Evolutionary conservation across 2,888 invertebrate species (phyloP).

Genomic region (Nephrotoma appendiculata): DNA sequence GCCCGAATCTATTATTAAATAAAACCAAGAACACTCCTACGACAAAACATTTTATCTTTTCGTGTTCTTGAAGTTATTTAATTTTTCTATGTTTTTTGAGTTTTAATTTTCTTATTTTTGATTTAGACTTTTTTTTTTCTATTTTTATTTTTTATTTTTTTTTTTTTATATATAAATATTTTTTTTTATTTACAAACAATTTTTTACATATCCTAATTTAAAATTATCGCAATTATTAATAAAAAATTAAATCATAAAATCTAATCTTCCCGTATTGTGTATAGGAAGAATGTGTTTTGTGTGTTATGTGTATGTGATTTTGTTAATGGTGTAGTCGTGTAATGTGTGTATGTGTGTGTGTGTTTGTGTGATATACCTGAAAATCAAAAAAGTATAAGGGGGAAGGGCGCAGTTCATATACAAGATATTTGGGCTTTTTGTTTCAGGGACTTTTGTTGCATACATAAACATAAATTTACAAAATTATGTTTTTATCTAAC

Average conservation of each 20-base stretch:
- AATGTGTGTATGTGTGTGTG: not conserved
- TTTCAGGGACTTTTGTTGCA: not conserved
- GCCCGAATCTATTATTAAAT: not conserved
- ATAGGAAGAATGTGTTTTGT: not conserved
- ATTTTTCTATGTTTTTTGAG: not conserved
- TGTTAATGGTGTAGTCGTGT: conserved; percentile 6
- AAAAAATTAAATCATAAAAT: conserved; percentile 2
- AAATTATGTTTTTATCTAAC: conserved; percentile 20
- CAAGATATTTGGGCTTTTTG: not conserved
- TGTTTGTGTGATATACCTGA: conserved; percentile 6
- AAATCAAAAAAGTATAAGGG: not conserved
- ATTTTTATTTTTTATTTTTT: not conserved
- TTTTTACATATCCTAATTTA: conserved; percentile 10
- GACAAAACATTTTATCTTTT: not conserved
- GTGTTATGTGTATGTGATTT: conserved; percentile 3
- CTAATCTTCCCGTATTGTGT: not conserved
- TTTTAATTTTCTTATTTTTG: conserved; percentile 29
- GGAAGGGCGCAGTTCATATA: not conserved
- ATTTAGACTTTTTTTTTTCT: conserved; percentile 23
- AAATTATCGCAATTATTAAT: not conserved
- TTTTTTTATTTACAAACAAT: conserved; percentile 37
- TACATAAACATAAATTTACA: not conserved
- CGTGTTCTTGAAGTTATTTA: not conserved
- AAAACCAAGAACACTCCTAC: not conserved
- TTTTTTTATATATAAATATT: conserved; percentile 15